Conservation (phyloP, 2,797 vertebrate genomes). For the Poeciliopsis infans region DNA sequence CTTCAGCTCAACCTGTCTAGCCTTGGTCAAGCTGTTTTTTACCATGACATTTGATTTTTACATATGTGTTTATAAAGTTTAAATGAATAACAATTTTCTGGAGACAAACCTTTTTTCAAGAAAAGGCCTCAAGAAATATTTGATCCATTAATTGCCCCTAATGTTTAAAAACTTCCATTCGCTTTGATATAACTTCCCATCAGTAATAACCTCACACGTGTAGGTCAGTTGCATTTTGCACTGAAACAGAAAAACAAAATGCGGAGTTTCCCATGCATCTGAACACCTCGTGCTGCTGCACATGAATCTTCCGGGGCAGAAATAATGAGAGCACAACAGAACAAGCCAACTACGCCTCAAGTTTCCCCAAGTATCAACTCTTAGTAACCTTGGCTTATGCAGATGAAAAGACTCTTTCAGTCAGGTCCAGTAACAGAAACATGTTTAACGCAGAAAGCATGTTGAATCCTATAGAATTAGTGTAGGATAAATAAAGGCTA, state of each 20-base stretch:
- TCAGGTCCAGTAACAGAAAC: constrained; percentile 21
- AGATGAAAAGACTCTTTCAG: not conserved
- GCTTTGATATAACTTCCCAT: not conserved
- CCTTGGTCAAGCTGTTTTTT: not conserved
- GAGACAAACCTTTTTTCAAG: not conserved
- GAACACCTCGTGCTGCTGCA: constrained; percentile 4
- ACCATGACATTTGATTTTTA: not conserved
- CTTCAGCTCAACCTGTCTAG: not conserved
- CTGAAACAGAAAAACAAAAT: constrained; percentile 7
- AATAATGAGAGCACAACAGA: constrained; percentile 36
- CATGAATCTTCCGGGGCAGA: constrained; percentile 9
- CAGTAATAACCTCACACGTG: not conserved
- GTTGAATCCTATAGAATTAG: constrained; percentile 1
- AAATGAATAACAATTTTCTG: not conserved
- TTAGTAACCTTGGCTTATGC: constrained; percentile 17
- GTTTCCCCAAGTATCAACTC: constrained; percentile 33
- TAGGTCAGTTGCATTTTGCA: not conserved
- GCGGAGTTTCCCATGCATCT: not conserved
- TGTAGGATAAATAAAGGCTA: not conserved
- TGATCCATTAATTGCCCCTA: not conserved
- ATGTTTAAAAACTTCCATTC: not conserved
- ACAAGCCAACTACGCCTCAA: constrained; percentile 35
- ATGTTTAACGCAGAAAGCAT: not conserved
- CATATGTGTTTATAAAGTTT: not conserved
- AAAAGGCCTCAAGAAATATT: not conserved